Percentiles rank a stretch among this genome's conserved stretches.
These are phyloP conservation scores for Rallus limicola DNA, from an alignment of 2,113 vertebrate genomes.

Conservation along the genomic window DNA sequence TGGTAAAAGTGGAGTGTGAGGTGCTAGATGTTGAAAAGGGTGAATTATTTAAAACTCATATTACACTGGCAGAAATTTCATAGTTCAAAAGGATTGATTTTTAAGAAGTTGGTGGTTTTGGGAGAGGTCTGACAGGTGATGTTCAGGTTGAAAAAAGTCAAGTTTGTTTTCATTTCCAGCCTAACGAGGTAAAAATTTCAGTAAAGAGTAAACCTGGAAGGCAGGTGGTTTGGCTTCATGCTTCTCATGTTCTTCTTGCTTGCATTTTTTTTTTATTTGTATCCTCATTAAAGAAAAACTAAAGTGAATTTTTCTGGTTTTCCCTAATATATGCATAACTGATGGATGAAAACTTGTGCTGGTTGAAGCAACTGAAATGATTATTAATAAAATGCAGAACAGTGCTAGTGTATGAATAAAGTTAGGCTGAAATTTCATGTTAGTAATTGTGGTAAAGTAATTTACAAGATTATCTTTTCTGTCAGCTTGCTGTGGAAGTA, in stretches of 20 bases:
- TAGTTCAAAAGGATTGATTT: background rate
- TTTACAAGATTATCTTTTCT: background rate
- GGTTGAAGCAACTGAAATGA: background rate
- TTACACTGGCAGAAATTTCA: background rate
- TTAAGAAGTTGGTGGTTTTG: background rate
- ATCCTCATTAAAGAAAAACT: background rate
- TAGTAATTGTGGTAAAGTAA: background rate
- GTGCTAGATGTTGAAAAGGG: background rate
- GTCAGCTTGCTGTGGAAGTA: background rate
- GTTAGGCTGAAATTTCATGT: background rate
- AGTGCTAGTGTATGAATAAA: background rate
- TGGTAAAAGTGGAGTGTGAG: background rate
- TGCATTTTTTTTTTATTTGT: background rate
- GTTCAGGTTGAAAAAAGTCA: too few species aligned
- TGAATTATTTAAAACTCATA: background rate
- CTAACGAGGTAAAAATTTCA: background rate
- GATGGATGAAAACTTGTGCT: background rate
- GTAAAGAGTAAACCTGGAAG: background rate
- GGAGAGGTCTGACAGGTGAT: too few species aligned
- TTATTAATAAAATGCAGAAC: background rate
- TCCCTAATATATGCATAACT: background rate
- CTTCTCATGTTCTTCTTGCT: fast-evolving
- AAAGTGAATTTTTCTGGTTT: background rate
- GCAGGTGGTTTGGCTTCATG: background rate
- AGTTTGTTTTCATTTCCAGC: background rate